phyloP scores from a whole-genome alignment of 2,113 vertebrate genomes.

The Onychostoma macrolepis region DNA sequence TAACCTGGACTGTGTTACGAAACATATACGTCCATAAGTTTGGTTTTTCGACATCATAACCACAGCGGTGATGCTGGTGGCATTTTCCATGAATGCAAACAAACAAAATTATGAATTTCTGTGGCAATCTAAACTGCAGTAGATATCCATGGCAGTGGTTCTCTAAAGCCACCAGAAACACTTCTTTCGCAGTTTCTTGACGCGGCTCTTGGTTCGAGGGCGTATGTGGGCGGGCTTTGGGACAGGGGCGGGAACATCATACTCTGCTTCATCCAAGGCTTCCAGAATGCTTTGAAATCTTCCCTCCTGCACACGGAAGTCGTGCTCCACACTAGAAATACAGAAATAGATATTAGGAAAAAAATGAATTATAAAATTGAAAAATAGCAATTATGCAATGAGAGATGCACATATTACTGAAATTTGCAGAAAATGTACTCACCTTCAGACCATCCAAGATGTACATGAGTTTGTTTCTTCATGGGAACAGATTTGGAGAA shows the following conservation, averaged over 20 bases:
- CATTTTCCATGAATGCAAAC: neutral
- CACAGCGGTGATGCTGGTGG: neutral
- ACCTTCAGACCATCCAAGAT: neutral
- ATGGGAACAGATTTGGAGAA: neutral
- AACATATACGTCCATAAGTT: neutral
- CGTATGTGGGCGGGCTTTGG: conserved; percentile 47
- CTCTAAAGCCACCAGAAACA: conserved; percentile 96
- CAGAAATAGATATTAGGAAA: neutral
- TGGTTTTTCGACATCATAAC: neutral
- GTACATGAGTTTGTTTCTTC: neutral
- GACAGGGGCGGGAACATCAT: conserved; percentile 70
- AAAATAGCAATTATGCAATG: conserved; percentile 16
- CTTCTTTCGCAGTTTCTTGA: conserved; percentile 93
- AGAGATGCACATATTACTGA: neutral
- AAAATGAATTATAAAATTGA: neutral
- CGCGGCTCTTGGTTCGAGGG: conserved; percentile 76
- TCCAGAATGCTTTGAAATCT: conserved; percentile 86
- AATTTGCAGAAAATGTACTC: neutral
- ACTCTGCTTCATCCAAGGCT: conserved; percentile 79
- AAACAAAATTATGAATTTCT: neutral
- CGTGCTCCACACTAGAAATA: conserved; percentile 87
- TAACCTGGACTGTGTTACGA: neutral
- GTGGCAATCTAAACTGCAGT: neutral
- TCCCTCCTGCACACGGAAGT: conserved; percentile 94
- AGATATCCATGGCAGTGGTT: neutral